Evolutionary conservation across 2,113 vertebrate genomes (phyloP).

Genomic region (Lasiurus cinereus): DNA sequence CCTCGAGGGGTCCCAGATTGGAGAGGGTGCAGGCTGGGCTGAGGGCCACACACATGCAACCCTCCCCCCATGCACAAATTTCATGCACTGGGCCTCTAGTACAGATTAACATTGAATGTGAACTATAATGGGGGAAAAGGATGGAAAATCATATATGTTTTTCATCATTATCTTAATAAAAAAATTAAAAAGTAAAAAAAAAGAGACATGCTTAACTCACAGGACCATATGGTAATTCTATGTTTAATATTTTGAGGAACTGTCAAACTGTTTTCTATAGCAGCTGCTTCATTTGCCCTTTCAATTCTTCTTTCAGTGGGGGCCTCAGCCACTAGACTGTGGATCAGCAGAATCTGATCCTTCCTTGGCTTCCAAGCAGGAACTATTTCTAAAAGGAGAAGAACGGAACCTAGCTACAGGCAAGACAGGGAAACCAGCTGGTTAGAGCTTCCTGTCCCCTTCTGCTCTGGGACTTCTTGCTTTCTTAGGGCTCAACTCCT

Average conservation of each 20-base stretch:
- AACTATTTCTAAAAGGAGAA: slow-evolving; percentile 29
- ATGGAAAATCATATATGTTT: no score
- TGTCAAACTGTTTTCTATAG: not conserved
- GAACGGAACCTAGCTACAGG: not conserved
- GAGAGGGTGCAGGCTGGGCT: no score
- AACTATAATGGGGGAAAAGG: no score
- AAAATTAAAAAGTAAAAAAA: not conserved
- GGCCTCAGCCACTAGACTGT: not conserved
- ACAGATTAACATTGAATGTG: no score
- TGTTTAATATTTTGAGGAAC: not conserved
- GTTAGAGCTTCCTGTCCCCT: not conserved
- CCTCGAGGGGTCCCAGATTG: no score
- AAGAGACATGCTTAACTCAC: not conserved
- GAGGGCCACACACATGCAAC: no score
- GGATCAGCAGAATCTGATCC: slow-evolving; percentile 55
- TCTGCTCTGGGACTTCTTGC: no score
- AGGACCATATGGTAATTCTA: not conserved
- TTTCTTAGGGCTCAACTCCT: not conserved
- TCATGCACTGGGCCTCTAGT: no score
- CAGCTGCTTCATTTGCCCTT: not conserved
- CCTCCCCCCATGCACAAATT: no score
- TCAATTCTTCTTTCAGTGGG: slow-evolving; percentile 58
- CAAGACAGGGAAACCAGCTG: not conserved
- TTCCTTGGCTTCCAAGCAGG: not conserved
- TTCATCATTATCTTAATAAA: not conserved